Evolutionary conservation across 2,113 vertebrate genomes (phyloP).

Genomic region (Myiopsitta monachus): DNA sequence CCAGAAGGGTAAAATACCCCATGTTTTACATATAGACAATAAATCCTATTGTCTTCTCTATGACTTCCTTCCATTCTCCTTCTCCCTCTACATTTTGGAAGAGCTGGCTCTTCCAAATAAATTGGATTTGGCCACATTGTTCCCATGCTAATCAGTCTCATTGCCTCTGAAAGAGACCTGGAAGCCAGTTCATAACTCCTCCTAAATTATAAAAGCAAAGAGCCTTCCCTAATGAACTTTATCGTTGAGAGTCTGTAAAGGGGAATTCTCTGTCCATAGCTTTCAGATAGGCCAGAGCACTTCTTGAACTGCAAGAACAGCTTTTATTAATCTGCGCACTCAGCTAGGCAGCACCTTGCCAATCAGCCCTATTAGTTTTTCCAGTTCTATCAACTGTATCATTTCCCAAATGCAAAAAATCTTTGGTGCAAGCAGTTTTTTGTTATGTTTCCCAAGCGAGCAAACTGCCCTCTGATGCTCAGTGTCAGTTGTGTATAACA

Average conservation of each 20-base stretch:
- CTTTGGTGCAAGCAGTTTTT: not conserved
- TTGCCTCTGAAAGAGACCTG: not conserved
- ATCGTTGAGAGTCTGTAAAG: not conserved
- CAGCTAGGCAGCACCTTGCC: not conserved
- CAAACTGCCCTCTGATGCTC: not conserved
- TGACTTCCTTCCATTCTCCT: not conserved
- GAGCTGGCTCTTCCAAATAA: not conserved
- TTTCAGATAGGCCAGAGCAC: not conserved
- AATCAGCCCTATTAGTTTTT: not conserved
- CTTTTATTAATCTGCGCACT: not conserved
- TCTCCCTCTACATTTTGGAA: not conserved
- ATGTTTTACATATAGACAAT: accelerated
- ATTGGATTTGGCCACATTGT: accelerated
- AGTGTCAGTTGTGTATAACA: not conserved
- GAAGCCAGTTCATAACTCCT: not conserved
- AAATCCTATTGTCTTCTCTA: accelerated
- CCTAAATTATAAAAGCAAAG: not conserved
- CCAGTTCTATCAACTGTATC: not conserved
- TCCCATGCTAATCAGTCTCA: not conserved
- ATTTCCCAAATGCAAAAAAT: not conserved
- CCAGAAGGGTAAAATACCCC: not conserved
- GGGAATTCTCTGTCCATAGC: not conserved
- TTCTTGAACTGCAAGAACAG: not conserved
- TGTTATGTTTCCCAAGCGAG: not conserved
- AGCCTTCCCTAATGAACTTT: not conserved